These are phyloP conservation scores for Caenorhabditis doughertyi DNA, from an alignment of 2,888 invertebrate species.

Conservation along the genomic window DNA sequence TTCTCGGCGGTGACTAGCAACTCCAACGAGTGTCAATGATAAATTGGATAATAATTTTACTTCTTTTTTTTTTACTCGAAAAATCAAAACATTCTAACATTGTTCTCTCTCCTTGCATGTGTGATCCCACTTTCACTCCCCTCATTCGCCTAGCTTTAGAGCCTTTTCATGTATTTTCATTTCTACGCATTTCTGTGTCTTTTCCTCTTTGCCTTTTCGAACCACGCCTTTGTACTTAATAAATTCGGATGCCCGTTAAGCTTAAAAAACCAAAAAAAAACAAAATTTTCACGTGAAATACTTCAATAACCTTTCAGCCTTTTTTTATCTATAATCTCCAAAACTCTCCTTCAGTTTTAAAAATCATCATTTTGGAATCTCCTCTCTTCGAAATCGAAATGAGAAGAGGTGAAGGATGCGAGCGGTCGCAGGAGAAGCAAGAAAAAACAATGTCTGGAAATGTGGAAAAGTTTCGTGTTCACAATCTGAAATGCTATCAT, in stretches of 20 bases:
- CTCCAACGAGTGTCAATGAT: slow-evolving; percentile 67
- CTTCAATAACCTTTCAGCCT: too few relatives aligned
- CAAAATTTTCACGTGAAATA: too few relatives aligned
- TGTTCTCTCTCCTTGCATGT: background rate
- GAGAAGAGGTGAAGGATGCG: too few relatives aligned
- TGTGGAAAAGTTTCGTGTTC: slow-evolving; percentile 8
- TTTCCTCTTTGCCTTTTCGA: background rate
- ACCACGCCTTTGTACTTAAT: background rate
- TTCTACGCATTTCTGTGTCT: background rate
- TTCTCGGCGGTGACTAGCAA: slow-evolving; percentile 58
- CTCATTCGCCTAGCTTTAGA: slow-evolving; percentile 1
- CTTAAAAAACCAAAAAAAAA: background rate
- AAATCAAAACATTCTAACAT: background rate
- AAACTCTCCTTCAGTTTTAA: too few relatives aligned
- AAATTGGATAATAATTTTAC: background rate
- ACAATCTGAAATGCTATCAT: slow-evolving; percentile 48
- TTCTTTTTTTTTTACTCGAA: slow-evolving; percentile 4
- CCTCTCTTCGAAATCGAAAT: too few relatives aligned
- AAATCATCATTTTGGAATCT: too few relatives aligned
- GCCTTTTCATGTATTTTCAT: background rate
- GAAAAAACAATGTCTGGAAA: background rate
- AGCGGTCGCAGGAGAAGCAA: background rate
- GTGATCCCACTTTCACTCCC: background rate
- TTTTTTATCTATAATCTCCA: too few relatives aligned
- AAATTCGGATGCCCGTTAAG: background rate